phyloP scores from a whole-genome alignment of 1,140 invertebrate species.

The Drosophila sechellia region DNA sequence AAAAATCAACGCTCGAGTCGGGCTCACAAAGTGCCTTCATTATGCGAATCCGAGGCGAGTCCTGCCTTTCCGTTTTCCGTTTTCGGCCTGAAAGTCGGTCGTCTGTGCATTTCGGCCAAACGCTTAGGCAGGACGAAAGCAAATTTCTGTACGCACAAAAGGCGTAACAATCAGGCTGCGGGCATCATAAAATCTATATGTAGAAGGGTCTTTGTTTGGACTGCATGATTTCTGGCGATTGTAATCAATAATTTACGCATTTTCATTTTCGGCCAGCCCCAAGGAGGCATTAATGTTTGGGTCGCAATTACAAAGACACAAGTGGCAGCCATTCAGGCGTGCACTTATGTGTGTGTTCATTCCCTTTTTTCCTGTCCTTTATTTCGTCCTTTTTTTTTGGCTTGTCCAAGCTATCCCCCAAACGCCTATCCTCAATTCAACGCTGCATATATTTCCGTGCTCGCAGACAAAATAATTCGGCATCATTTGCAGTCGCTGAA shows the following conservation, averaged over 20 bases:
- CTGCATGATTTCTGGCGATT: conserved; percentile 71
- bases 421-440: conserved; percentile 61
- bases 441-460: conserved; percentile 66
- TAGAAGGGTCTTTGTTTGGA: conserved; percentile 47
- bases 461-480: conserved; percentile 35
- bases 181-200: conserved; percentile 66
- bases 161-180: conserved; percentile 67
- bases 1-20: conserved; percentile 69
- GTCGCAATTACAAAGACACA: conserved; percentile 70
- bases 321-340: conserved; percentile 72
- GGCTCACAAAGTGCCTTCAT: conserved; percentile 72
- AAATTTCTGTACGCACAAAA: conserved; percentile 53
- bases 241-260: conserved; percentile 83
- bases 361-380: conserved; percentile 18
- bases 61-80: conserved; percentile 1
- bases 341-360: conserved; percentile 47
- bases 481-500: conserved; percentile 30
- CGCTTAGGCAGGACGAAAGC: conserved; percentile 19
- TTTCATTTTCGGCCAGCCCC: conserved; percentile 72
- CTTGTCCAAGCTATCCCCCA: conserved; percentile 60
- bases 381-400: conserved; percentile 21
- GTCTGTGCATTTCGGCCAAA: conserved; percentile 54
- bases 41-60: conserved; percentile 53
- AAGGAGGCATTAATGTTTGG: conserved; percentile 77
- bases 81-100: conserved; percentile 19